Percentiles rank a stretch among this genome's conserved stretches.
Conservation (phyloP, 92 coral and sea anemone genomes). For the Montipora capitata region DNA sequence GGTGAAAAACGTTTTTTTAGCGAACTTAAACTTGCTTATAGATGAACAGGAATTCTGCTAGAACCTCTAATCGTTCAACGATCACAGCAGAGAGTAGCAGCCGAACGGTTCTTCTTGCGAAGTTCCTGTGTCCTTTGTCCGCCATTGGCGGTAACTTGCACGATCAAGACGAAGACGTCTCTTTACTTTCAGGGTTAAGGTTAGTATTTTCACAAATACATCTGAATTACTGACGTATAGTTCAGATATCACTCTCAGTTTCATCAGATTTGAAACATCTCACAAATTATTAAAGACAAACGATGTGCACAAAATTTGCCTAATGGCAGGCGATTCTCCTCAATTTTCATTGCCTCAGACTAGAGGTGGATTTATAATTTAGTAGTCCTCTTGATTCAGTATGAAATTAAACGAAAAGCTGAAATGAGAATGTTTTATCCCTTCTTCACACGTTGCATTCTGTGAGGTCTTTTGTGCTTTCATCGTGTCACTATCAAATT, state of each 20-base stretch:
- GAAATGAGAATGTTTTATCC: neutral
- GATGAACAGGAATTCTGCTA: slow-evolving; percentile 38
- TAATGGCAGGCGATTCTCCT: neutral
- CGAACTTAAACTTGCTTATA: slow-evolving; percentile 5
- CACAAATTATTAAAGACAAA: slow-evolving; percentile 8
- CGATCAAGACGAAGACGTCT: slow-evolving; percentile 32
- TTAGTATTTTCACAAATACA: neutral
- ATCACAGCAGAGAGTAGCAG: slow-evolving; percentile 16
- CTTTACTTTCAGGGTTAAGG: slow-evolving; percentile 48
- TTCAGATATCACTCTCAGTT: neutral
- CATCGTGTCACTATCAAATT: neutral
- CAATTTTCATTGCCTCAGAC: neutral
- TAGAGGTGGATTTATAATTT: neutral
- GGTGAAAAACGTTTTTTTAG: neutral
- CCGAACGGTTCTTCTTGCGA: slow-evolving; percentile 41
- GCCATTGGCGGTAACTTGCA: slow-evolving; percentile 41
- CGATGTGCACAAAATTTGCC: slow-evolving; percentile 5
- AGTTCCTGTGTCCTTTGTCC: slow-evolving; percentile 50
- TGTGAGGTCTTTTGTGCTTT: neutral
- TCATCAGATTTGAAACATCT: neutral
- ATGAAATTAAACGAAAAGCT: neutral
- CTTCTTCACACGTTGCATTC: neutral
- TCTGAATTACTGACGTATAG: neutral
- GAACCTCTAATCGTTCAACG: slow-evolving; percentile 11
- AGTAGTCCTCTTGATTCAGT: neutral